A percentile compares a stretch with the other conserved stretches of the same genome.
These are phyloP conservation scores for Corythornis leucogaster DNA, from an alignment of 2,797 vertebrate species.

Conservation along the genomic window DNA sequence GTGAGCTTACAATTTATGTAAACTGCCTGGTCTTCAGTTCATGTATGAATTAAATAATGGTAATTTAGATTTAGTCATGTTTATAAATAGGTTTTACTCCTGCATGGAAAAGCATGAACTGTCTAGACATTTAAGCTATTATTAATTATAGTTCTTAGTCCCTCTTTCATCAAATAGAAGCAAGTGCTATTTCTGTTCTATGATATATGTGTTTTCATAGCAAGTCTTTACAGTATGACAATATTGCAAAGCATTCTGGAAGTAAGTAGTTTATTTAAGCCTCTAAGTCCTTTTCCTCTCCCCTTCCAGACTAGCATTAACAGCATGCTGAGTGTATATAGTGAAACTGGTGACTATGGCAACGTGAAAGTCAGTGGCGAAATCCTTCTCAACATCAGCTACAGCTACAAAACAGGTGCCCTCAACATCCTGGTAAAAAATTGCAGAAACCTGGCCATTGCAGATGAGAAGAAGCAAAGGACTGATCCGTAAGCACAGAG, in stretches of 20 bases:
- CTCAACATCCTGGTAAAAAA: constrained; percentile 93
- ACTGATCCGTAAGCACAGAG: constrained; percentile 89
- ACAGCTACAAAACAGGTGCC: constrained; percentile 96
- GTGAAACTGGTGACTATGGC: constrained; percentile 97
- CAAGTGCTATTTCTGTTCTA: neutral
- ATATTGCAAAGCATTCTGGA: neutral
- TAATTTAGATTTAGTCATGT: neutral
- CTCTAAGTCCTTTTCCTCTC: neutral
- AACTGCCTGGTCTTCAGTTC: neutral
- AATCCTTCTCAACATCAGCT: constrained; percentile 92
- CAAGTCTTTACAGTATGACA: neutral
- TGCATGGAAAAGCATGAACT: neutral
- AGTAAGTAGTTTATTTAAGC: neutral
- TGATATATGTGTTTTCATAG: neutral
- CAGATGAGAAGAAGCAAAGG: constrained; percentile 93
- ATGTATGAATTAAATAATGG: neutral
- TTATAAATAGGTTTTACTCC: neutral
- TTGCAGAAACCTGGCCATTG: constrained; percentile 93
- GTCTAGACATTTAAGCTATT: neutral
- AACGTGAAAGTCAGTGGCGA: constrained; percentile 93
- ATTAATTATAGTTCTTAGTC: neutral
- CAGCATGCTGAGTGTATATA: constrained; percentile 96
- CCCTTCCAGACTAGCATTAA: constrained; percentile 92
- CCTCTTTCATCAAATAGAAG: neutral
- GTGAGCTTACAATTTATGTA: neutral